These are phyloP conservation scores for Pediacus dermestoides DNA, from an alignment of 2,888 invertebrate genomes.

Conservation along the genomic window DNA sequence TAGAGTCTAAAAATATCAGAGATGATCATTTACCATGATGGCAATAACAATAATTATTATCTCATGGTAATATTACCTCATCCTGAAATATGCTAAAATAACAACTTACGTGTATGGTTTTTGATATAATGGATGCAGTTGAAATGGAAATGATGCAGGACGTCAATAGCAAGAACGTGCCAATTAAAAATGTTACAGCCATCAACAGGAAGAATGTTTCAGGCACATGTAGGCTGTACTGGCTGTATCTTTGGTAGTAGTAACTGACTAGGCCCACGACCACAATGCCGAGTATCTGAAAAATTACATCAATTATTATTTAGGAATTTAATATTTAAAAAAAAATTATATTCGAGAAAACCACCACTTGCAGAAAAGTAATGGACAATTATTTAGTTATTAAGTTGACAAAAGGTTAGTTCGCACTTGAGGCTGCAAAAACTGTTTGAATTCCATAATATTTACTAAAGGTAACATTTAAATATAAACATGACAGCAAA, in stretches of 20 bases:
- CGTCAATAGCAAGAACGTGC: slow-evolving; percentile 70
- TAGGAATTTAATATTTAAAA: slow-evolving; percentile 1
- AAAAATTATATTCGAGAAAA: slow-evolving; percentile 6
- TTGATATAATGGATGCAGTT: slow-evolving; percentile 78
- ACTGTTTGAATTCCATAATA: too few relatives aligned
- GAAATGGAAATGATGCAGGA: slow-evolving; percentile 76
- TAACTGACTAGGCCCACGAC: slow-evolving; percentile 69
- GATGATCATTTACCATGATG: too few relatives aligned
- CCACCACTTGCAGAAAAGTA: too few relatives aligned
- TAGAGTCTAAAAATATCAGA: too few relatives aligned
- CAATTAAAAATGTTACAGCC: slow-evolving; percentile 73
- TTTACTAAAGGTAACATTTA: too few relatives aligned
- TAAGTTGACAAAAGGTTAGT: too few relatives aligned
- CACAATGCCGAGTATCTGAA: slow-evolving; percentile 72
- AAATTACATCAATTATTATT: slow-evolving; percentile 29
- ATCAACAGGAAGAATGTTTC: slow-evolving; percentile 72
- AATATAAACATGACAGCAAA: too few relatives aligned
- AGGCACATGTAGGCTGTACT: slow-evolving; percentile 44
- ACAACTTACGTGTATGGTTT: slow-evolving; percentile 72
- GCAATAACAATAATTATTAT: too few relatives aligned
- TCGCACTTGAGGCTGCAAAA: too few relatives aligned
- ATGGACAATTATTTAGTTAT: too few relatives aligned
- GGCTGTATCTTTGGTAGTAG: slow-evolving; percentile 48
- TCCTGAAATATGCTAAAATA: too few relatives aligned
- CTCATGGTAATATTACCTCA: too few relatives aligned